Evolutionary conservation across 2,113 vertebrate species (phyloP), one percentile per base, ranked within the genome.

Genomic region (Rhombomys opimus): DNA sequence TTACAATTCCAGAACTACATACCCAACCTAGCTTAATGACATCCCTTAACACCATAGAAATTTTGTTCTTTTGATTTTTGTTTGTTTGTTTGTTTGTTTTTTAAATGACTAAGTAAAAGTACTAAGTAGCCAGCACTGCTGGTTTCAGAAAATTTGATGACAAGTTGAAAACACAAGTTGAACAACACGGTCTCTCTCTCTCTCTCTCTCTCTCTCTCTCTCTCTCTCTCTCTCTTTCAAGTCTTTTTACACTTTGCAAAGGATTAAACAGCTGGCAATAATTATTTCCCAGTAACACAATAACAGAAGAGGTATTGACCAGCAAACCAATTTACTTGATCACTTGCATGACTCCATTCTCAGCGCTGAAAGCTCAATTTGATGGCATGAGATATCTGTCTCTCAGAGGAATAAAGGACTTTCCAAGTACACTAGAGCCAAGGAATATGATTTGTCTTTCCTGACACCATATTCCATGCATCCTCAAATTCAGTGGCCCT

Each of bases 301-400:
- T 97, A 97, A 97, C 87, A 95, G 97, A 92, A 95, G 95, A 94
- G 94, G 72, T 97, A 98, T 95, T 97, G 97, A 97, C 96, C 91
- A 96, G 92, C 41, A 87, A 95, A 84, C 81, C 95, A 93, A 91
- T 97, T 93, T 96, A 91, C 95, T 97, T 94, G 96, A 97, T 96
- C 96, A 94, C 89, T 76, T 11, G 41, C n/a, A 61, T 77, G 92
- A 95, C 92, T 96, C 87, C 93, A 95, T 81, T 96, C 82, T 97
- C 13, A 84, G 90, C 73, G 41, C 61, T 50, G 77, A 94, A 94
- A 96, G 93, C 87, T 96, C 95, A 87, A 85, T 97, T 80, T 91
- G 93, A 95, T 93, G 92, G 91, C 82, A 73, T 82, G 89, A 91
- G 86, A 70, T 90, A 96, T 95, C 81, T 92, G 50, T 93, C 94